Evolutionary conservation across 2,888 invertebrate species (phyloP).

Genomic region (Drosophila robusta): DNA sequence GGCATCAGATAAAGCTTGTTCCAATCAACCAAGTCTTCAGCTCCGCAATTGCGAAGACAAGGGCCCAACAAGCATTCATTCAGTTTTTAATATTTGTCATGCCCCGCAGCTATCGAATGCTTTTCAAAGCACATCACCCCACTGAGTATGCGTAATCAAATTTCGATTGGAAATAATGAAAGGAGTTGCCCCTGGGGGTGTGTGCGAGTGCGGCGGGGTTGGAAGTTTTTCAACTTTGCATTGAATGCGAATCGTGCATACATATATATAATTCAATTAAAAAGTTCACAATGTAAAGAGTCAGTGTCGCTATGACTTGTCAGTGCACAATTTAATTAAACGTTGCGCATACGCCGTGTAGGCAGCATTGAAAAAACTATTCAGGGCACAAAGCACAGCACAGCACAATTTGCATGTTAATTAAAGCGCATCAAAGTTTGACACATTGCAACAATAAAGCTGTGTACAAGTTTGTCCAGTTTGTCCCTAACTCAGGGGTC

Average conservation of each 20-base stretch:
- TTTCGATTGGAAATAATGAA: constrained; percentile 27
- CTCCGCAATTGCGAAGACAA: no score
- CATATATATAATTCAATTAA: constrained; percentile 66
- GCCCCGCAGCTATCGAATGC: constrained; percentile 1
- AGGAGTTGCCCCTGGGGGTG: constrained; percentile 2
- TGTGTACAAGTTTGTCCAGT: background rate
- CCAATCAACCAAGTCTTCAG: no score
- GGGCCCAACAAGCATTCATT: background rate
- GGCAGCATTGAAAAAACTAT: constrained; percentile 24
- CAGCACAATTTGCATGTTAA: constrained; percentile 53
- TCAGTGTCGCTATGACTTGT: constrained; percentile 29
- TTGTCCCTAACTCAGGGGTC: background rate
- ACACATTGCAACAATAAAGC: constrained; percentile 28
- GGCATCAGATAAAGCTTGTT: no score
- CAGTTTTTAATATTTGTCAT: background rate
- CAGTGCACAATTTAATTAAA: constrained; percentile 72
- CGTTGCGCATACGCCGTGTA: constrained; percentile 47
- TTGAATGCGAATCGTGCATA: constrained; percentile 40
- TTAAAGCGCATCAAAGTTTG: constrained; percentile 53
- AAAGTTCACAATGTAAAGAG: constrained; percentile 58
- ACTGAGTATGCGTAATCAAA: constrained; percentile 29
- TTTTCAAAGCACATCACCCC: background rate
- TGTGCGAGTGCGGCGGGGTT: background rate
- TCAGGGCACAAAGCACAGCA: constrained; percentile 13
- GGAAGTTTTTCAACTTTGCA: constrained; percentile 49